Base-by-base conservation (phyloP, 2,113 vertebrate genomes). In the Anolis carolinensis region DNA sequence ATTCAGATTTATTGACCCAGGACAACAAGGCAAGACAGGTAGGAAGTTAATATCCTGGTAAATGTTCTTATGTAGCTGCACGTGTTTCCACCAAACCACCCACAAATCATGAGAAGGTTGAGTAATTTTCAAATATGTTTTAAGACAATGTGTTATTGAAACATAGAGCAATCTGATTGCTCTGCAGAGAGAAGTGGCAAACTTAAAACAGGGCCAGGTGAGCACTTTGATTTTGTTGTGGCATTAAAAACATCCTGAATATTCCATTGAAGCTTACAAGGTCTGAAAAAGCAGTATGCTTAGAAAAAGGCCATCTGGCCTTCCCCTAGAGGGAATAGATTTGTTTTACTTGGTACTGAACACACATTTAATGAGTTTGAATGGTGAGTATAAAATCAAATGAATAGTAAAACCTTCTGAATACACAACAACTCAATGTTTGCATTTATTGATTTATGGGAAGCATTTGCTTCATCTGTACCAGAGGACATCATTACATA, bases 321-420 rank as follows among this genome's bases (percentile, higher is more conserved):
- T 34, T 79, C 23, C 68, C 75, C 25, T 59, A 71, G 48, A 25
- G 81, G 18, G 71, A 39, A n/a, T 10, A 44, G 65, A 62, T 62
- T 55, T 59, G 48, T 72, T 71, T n/a, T 30, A 39, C 65, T 79
- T 79, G 70, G 78, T 79, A 79, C 50, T 44, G 18, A 86, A 62
- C 1, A 27, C 36, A 10, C 3, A 20, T 86, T 86, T 86, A 86
- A 86, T 55, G 65, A 63, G 67, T 72, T 59, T 85, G 83, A 70
- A 71, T 70, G 76, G 50, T 71, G 67, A 34, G 59, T 84, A n/a
- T 86, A 72, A 79, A 85, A 44, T 86, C 52, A 79, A 79, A 79
- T 23, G 63, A 78, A 21, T 72, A 39, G 34, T n/a, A 72, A 79
- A 44, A 71, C 30, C 55, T 16, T 63, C 32, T 74, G 32, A 44